These are phyloP conservation scores for Delichon dasypus DNA, from an alignment of 2,797 vertebrate genomes.

Conservation along the genomic window DNA sequence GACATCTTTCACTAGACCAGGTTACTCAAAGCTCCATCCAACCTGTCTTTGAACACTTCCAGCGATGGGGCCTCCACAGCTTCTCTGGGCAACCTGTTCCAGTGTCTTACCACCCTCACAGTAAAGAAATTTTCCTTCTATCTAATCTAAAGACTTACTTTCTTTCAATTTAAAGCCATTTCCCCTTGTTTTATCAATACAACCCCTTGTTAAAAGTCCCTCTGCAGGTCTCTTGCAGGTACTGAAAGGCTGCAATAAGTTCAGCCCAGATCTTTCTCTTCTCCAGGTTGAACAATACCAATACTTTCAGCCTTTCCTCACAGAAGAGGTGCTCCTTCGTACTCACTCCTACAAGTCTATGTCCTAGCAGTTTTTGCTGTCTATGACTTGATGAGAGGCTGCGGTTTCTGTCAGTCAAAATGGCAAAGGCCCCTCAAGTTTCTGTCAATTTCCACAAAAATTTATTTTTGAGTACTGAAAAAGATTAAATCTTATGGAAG, in stretches of 20 bases:
- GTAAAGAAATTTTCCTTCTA: not conserved
- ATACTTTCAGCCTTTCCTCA: not conserved
- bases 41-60: not conserved
- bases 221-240: not conserved
- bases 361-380: not conserved
- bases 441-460: not conserved
- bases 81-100: not conserved
- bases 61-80: not conserved
- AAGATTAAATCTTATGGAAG: not conserved
- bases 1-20: not conserved
- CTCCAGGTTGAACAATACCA: not conserved
- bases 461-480: not conserved
- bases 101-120: not conserved
- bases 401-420: not conserved
- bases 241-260: not conserved
- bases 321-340: not conserved
- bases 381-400: not conserved
- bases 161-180: not conserved
- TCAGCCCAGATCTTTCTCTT: not conserved
- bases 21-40: not conserved
- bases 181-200: not conserved
- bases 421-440: not conserved
- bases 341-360: rapidly evolving
- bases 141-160: not conserved
- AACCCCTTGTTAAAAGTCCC: not conserved